Evolutionary conservation across 2,113 vertebrate genomes (phyloP), one percentile per base, ranked within the genome.

Genomic region (Choloepus hoffmanni): DNA sequence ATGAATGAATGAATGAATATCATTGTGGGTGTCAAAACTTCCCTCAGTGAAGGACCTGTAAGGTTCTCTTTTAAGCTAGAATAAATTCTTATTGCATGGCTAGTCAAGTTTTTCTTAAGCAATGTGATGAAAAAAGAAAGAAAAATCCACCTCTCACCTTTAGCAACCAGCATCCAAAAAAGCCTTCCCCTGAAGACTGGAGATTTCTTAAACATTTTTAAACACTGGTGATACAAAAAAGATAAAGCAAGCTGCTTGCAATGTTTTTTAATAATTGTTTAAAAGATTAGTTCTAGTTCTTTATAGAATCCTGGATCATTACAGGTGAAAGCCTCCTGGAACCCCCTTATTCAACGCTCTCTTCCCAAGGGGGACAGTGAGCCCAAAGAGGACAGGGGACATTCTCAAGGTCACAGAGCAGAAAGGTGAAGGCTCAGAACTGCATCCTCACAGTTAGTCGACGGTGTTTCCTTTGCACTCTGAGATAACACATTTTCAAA

Each of bases 171-270:
- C 21, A 33, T 0, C 76, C 78, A 48, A n/a, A 77, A 58, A 4
- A 58, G 0, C 11, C 2, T 50, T 48, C 50, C 9, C 23, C 13
- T 68, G 15, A 0, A 2, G 15, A 45, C 0, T 18, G 58, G 40
- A 85, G 11, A 13, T 48, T 68, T 68, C 76, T 58, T 58, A 85
- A 14, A 14, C 7, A 10, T 36, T 24, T 24, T 24, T 40, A 65
- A 65, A 28, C 13, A 11, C 19, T 30, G 23, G 28, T 19, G 43
- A 53, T 68, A 43, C 14, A 24, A 12, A 70, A 45, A 28, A 23
- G 15, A 50, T 78, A 84, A 74, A 83, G 3, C 12, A 63, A 78
- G 28, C 7, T 36, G 40, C 50, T 40, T 84, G 50, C 26, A 9
- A 14, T 45, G 43, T 63, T 73, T 70, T 85, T 0, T 60, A 95